phyloP scores from a whole-genome alignment of 2,113 vertebrate genomes.

The Plecotus auritus region DNA sequence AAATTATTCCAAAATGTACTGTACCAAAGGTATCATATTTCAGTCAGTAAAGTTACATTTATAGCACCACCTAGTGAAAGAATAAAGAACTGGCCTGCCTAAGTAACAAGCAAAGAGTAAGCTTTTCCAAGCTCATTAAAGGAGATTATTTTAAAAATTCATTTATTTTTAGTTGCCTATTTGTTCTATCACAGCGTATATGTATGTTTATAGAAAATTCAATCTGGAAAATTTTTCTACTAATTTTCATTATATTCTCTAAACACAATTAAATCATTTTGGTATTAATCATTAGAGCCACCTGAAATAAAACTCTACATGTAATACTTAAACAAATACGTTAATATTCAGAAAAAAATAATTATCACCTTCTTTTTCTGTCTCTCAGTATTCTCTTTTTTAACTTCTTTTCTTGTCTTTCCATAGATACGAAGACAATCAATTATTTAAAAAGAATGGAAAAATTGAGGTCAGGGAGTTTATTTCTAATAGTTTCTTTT shows the following conservation, averaged over 20 bases:
- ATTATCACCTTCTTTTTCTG: not conserved
- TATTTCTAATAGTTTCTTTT: not conserved
- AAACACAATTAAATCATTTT: not conserved
- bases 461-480: not conserved
- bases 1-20: not conserved
- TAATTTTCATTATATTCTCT: slow-evolving; percentile 6
- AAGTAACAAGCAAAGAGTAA: not conserved
- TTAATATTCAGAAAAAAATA: not conserved
- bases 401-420: not conserved
- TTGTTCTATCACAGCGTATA: not conserved
- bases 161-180: not conserved
- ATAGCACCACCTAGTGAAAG: slow-evolving; percentile 60
- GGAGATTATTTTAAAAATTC: not conserved
- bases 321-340: not conserved
- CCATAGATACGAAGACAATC: not conserved
- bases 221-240: not conserved
- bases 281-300: not conserved
- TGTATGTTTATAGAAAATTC: not conserved
- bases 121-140: not conserved
- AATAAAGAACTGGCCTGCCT: not conserved
- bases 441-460: not conserved
- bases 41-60: not conserved
- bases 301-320: not conserved
- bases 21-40: not conserved
- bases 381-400: not conserved